Evolutionary conservation across 2,888 invertebrate genomes (phyloP), one percentile per base, ranked within the genome.

Genomic region (Eupsilia transversa): DNA sequence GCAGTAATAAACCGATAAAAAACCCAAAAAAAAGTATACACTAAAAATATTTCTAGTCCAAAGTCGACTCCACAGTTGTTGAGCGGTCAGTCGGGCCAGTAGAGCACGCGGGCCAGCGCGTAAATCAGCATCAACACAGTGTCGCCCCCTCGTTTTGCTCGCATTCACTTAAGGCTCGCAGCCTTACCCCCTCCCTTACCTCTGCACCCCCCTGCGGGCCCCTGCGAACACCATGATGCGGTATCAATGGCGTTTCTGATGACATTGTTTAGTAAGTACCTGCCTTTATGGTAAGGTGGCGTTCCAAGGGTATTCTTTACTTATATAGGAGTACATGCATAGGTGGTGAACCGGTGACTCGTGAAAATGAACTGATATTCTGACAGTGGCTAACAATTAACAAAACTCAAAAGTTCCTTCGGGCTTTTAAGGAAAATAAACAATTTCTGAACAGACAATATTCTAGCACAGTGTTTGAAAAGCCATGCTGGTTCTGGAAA

Each of bases 81-180:
- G 43, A 86, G 81, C 89, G 79, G 88, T 80, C 88, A 84, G 87
- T 82, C 90, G 90, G 90, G 90, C 92, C 96, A 94, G 95, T 96
- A 96, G 95, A 94, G 96, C 96, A 96, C 96, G 90, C 91, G 84
- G 91, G 86, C 89, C 90, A 91, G 91, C 92, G 90, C 94, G 94
- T 95, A 95, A 95, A 95, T 95, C 95, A 94, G 93, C 94, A 95
- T 95, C 95, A 94, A 94, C 94, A 92, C 92, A 91, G 89, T 94
- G 94, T 94, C 94, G 87, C 91, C 91, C 86, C 89, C 91, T 94
- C 92, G 93, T 95, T 94, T 95, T 95, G 93, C 91, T 94, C 93
- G 91, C 93, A 92, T 94, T 93, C 93, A 93, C 93, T 87, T 86
- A 80, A 87, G 85, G 75, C 84, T 80, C 79, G 79, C 80, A 72